phyloP scores from a whole-genome alignment of 2,113 vertebrate species.

The Labrus mixtus region DNA sequence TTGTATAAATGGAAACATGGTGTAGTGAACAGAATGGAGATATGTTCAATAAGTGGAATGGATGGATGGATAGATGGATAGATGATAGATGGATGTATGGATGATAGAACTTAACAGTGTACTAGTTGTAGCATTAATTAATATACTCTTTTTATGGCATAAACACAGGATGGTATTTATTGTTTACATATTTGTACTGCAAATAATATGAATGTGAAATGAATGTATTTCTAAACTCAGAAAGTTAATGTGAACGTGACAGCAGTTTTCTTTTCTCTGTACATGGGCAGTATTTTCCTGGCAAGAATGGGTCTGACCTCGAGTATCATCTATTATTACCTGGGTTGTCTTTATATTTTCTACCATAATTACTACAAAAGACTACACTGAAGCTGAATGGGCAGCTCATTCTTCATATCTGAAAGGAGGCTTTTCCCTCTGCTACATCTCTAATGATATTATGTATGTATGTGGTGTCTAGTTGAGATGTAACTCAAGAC shows the following conservation, averaged over 20 bases:
- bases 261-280: slow-evolving; percentile 16
- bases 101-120: too few relatives aligned
- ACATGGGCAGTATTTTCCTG: slow-evolving; percentile 18
- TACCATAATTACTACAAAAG: slow-evolving; percentile 29
- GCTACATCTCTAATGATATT: slow-evolving; percentile 8
- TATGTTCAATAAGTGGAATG: neutral
- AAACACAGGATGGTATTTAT: neutral
- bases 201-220: slow-evolving; percentile 1
- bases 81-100: neutral
- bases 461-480: slow-evolving; percentile 27
- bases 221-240: slow-evolving; percentile 28
- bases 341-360: slow-evolving; percentile 22
- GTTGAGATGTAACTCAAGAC: slow-evolving; percentile 70
- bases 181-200: neutral
- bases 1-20: too few relatives aligned
- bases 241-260: slow-evolving; percentile 22
- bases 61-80: neutral
- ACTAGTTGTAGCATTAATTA: too few relatives aligned
- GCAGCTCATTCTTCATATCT: slow-evolving; percentile 12
- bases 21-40: too few relatives aligned
- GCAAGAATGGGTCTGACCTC: slow-evolving; percentile 22
- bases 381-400: neutral
- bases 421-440: neutral
- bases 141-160: neutral
- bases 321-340: slow-evolving; percentile 24